phyloP scores from a whole-genome alignment of 2,888 invertebrate species.

The Campopleginae sp. region DNA sequence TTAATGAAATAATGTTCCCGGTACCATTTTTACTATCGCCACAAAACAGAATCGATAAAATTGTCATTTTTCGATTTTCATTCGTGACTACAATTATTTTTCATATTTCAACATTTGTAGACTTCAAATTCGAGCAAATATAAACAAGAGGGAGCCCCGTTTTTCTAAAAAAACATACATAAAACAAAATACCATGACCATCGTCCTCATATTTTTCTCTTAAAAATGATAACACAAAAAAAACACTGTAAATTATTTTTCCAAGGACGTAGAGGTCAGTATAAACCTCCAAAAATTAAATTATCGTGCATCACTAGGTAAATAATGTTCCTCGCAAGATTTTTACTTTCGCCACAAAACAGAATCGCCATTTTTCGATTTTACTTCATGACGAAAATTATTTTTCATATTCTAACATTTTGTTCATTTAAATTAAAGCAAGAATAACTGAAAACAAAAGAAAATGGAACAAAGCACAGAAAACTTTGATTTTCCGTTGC shows the following conservation, averaged over 20 bases:
- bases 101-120: too few relatives aligned
- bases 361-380: background rate
- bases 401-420: too few relatives aligned
- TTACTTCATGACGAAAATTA: background rate
- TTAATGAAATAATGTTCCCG: background rate
- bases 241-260: constrained; percentile 92
- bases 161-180: too few relatives aligned
- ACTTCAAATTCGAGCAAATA: too few relatives aligned
- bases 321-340: background rate
- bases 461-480: background rate
- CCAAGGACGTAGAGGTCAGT: constrained; percentile 90
- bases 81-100: background rate
- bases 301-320: background rate
- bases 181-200: too few relatives aligned
- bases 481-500: background rate
- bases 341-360: too few relatives aligned
- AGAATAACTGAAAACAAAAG: background rate
- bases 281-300: background rate
- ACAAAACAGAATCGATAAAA: too few relatives aligned
- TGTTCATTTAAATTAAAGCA: too few relatives aligned
- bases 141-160: too few relatives aligned
- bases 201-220: too few relatives aligned
- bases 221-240: too few relatives aligned
- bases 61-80: background rate
- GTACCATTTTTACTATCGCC: too few relatives aligned